Evolutionary conservation across 2,888 invertebrate species (phyloP).

Genomic region (Xylocampa areola): DNA sequence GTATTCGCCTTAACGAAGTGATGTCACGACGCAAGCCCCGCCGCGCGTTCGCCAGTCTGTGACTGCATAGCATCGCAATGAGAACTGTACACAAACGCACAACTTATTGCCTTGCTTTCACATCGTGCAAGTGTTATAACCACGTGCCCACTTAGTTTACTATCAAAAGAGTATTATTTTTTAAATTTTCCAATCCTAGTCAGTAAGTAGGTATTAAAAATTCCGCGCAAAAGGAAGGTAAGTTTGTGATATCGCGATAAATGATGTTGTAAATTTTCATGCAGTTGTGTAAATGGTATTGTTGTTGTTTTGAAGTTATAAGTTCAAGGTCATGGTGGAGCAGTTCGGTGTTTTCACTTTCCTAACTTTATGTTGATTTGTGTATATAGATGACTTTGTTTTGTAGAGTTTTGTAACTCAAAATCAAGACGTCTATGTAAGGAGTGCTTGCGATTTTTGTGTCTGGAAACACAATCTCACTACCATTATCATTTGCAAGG

Average conservation of each 20-base stretch:
- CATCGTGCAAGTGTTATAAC: slow-evolving; percentile 77
- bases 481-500: slow-evolving; percentile 26
- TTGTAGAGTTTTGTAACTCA: slow-evolving; percentile 5
- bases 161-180: slow-evolving; percentile 41
- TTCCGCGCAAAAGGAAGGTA: slow-evolving; percentile 88
- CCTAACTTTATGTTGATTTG: slow-evolving; percentile 8
- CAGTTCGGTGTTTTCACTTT: slow-evolving; percentile 51
- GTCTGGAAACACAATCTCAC: slow-evolving; percentile 39
- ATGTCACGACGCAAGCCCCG: slow-evolving; percentile 69
- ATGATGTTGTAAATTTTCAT: slow-evolving; percentile 20
- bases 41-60: slow-evolving; percentile 68
- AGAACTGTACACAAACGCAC: slow-evolving; percentile 73
- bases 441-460: slow-evolving; percentile 31
- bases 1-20: slow-evolving; percentile 73
- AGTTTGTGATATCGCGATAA: slow-evolving; percentile 62
- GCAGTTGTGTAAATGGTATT: slow-evolving; percentile 26
- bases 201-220: slow-evolving; percentile 74
- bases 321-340: slow-evolving; percentile 49
- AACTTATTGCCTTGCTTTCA: slow-evolving; percentile 68
- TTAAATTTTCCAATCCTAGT: slow-evolving; percentile 55
- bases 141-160: slow-evolving; percentile 77
- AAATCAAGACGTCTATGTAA: slow-evolving; percentile 11
- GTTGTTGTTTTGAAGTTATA: slow-evolving; percentile 26
- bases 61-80: slow-evolving; percentile 80
- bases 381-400: slow-evolving; percentile 21